A percentile compares a stretch with the other conserved stretches of the same genome.
phyloP scores from a whole-genome alignment of 2,888 invertebrate genomes.

The Melikaiella ostensackeni region DNA sequence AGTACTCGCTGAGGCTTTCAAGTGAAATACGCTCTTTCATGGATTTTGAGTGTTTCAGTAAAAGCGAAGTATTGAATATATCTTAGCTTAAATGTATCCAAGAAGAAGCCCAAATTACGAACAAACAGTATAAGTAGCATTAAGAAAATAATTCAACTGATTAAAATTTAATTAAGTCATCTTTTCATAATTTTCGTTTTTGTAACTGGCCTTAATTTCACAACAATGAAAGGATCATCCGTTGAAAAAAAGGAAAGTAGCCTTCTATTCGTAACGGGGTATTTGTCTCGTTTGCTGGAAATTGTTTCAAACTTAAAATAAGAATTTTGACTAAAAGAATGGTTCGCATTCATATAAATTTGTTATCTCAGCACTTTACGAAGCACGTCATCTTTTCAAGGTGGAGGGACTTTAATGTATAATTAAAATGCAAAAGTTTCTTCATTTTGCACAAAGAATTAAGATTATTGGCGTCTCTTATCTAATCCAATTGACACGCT shows the following conservation, averaged over 20 bases:
- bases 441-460: slow-evolving; percentile 43
- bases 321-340: neutral
- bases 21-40: slow-evolving; percentile 19
- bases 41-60: neutral
- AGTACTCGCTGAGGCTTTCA: slow-evolving; percentile 20
- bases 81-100: too few species aligned
- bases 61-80: neutral
- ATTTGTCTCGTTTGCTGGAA: too few species aligned
- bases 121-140: too few species aligned
- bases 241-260: too few species aligned
- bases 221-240: too few species aligned
- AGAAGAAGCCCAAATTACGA: too few species aligned
- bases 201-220: too few species aligned
- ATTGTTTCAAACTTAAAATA: neutral
- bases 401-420: neutral
- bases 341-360: neutral
- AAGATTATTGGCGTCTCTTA: slow-evolving; percentile 49
- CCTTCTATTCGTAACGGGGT: too few species aligned
- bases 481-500: slow-evolving; percentile 59
- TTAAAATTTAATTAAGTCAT: too few species aligned
- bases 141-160: too few species aligned
- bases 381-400: neutral
- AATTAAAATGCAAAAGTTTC: slow-evolving; percentile 36
- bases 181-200: too few species aligned
- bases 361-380: neutral